These are phyloP conservation scores for Acrocephalus scirpaceus DNA, from an alignment of 2,797 vertebrate genomes.

Conservation along the genomic window DNA sequence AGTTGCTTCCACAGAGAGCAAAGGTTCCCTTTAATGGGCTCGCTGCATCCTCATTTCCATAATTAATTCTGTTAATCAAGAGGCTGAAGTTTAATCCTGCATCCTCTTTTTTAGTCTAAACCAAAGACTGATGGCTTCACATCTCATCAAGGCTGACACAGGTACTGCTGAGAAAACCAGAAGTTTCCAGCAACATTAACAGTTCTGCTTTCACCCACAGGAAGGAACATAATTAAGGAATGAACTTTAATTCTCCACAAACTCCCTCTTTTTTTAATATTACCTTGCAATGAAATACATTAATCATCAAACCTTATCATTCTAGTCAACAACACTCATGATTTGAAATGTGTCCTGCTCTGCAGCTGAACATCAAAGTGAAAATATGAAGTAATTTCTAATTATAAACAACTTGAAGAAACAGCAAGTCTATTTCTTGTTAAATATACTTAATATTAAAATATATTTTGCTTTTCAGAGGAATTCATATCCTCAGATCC, in stretches of 20 bases:
- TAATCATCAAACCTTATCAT: background rate
- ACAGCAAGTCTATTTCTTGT: background rate
- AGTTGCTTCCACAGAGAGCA: background rate
- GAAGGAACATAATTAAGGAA: background rate
- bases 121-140: background rate
- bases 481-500: background rate
- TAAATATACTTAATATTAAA: slow-evolving; percentile 22
- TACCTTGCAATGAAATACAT: background rate
- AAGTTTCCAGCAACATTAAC: background rate
- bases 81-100: slow-evolving; percentile 3
- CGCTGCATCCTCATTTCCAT: background rate
- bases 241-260: background rate
- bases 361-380: slow-evolving; percentile 2
- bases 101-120: background rate
- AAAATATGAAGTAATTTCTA: slow-evolving; percentile 5
- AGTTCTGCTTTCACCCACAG: background rate
- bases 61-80: slow-evolving; percentile 39
- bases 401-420: background rate
- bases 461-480: background rate
- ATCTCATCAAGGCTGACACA: background rate
- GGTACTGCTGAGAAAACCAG: background rate
- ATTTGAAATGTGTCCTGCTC: background rate
- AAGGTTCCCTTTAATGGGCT: slow-evolving; percentile 25
- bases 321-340: background rate
- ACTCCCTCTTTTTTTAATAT: background rate